Conservation (phyloP, 30 jellyfish, hydroid and myxozoan genomes). For the Rhopilema esculentum region DNA sequence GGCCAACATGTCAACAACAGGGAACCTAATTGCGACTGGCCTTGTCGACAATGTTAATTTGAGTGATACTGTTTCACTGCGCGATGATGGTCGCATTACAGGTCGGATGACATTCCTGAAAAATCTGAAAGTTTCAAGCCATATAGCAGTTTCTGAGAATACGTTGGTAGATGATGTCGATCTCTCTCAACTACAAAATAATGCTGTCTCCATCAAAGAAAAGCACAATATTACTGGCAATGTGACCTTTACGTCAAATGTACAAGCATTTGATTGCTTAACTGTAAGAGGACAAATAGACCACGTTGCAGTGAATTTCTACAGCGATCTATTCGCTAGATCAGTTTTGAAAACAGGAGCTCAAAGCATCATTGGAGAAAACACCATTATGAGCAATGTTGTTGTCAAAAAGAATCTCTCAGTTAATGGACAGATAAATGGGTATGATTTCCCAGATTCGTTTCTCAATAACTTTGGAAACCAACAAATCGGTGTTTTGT, state of each 20-base stretch:
- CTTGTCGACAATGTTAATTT: slow-evolving; percentile 56
- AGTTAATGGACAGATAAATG: slow-evolving; percentile 49
- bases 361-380: slow-evolving; percentile 62
- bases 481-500: slow-evolving; percentile 23
- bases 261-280: not conserved
- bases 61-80: slow-evolving; percentile 28
- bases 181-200: slow-evolving; percentile 44
- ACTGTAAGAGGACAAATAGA: slow-evolving; percentile 11
- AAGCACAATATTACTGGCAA: slow-evolving; percentile 42
- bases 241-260: not conserved
- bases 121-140: not conserved
- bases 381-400: not conserved
- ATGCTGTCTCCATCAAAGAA: slow-evolving; percentile 4
- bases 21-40: slow-evolving; percentile 22
- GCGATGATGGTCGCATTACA: slow-evolving; percentile 29
- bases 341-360: slow-evolving; percentile 47
- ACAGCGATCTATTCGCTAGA: slow-evolving; percentile 16
- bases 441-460: slow-evolving; percentile 35
- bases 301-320: slow-evolving; percentile 1
- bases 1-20: slow-evolving; percentile 26
- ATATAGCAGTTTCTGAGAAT: slow-evolving; percentile 14
- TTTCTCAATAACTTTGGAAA: slow-evolving; percentile 33
- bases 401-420: slow-evolving; percentile 1
- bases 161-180: slow-evolving; percentile 66
- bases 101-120: slow-evolving; percentile 35